Evolutionary conservation across 2,113 vertebrate genomes (phyloP), one percentile per base, ranked within the genome.

Genomic region (Eurystomus gularis): DNA sequence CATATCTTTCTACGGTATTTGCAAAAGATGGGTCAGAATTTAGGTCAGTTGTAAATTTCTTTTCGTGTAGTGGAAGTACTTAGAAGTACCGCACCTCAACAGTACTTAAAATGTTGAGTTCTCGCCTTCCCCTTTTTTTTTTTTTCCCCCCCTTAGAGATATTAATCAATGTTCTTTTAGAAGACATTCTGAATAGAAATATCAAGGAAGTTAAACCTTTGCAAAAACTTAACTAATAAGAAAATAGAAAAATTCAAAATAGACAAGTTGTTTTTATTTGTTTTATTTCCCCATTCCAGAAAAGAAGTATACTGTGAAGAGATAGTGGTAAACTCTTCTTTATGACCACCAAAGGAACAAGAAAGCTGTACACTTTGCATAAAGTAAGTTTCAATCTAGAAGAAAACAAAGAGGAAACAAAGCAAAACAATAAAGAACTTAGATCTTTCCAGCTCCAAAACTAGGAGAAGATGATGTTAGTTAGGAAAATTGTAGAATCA

Each of bases 81-180:
- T 76, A 40, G 7, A 77, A 57, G 23, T 48, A 54, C 7, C 5
- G 18, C 33, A 58, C 35, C 7, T 57, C 51, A 52, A 79, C 9
- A 62, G 13, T 40, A 52, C 4, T 58, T 75, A 17, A 91, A 49
- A 51, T 52, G 21, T 65, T 65, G 20, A 2, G 13, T 37, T 21
- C 2, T n/a, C 7, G 15, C 23, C 1, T 40, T 28, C 19, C 17
- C 1, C 46, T 2, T 58, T 3, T 19, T 5, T 46, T 10, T 52
- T 20, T 19, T 18, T 17, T 51, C 18, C 37, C 51, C 62, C 13
- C 7, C 12, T 7, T 3, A 65, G 16, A 44, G 13, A 26, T 51
- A 49, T 46, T 39, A 40, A 23, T 25, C 2, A 37, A 4, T 37
- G 3, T 44, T 73, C 51, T 73, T 40, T 21, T 52, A 19, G 60